Evolutionary conservation across 2,113 vertebrate species (phyloP).

Genomic region (Craseonycteris thonglongyai): DNA sequence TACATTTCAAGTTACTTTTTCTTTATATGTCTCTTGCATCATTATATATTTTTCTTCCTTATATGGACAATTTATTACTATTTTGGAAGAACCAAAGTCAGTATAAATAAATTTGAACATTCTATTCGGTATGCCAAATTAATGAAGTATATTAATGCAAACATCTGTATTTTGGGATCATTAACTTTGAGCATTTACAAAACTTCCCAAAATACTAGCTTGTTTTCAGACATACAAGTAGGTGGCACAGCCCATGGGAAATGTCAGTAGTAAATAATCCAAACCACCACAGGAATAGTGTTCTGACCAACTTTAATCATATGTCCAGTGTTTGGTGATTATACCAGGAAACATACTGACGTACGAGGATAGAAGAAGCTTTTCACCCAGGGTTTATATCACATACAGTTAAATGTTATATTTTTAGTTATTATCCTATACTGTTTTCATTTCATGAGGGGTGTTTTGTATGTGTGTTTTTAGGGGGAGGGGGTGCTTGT

Average conservation of each 20-base stretch:
- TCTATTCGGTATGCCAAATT: neutral
- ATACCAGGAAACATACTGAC: neutral
- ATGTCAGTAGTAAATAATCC: neutral
- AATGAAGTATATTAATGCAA: neutral
- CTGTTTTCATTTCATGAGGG: neutral
- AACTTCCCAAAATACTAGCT: neutral
- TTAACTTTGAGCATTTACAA: neutral
- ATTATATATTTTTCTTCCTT: neutral
- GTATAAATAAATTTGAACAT: neutral
- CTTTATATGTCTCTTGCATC: neutral
- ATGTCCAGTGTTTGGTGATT: neutral
- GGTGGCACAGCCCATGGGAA: neutral
- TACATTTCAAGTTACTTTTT: neutral
- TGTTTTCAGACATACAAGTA: neutral
- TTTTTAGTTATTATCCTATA: neutral
- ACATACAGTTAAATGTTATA: neutral
- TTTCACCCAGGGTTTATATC: neutral
- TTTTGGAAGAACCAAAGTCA: neutral
- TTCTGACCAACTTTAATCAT: neutral
- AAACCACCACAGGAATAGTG: neutral
- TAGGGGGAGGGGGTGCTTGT: too few species aligned
- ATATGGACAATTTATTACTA: neutral
- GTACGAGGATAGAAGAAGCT: neutral
- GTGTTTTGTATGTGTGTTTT: neutral
- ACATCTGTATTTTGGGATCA: neutral